Evolutionary conservation across 2,888 invertebrate species (phyloP).

Genomic region (Lasioglossum zephyrum): DNA sequence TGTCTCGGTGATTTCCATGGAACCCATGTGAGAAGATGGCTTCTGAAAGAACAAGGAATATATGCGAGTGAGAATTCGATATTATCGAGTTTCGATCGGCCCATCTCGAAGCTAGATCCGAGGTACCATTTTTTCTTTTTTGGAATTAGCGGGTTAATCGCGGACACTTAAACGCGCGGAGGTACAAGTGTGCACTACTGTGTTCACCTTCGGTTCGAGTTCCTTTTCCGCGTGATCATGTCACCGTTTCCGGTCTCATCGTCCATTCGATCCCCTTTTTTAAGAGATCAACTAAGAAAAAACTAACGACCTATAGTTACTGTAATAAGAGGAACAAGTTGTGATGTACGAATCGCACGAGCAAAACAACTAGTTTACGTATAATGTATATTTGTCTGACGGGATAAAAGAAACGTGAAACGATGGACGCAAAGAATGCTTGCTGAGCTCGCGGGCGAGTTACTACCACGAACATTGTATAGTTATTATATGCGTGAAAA

Average conservation of each 20-base stretch:
- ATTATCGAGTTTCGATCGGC: not conserved
- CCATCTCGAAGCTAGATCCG: not conserved
- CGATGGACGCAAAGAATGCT: slow-evolving; percentile 69
- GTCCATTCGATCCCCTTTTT: slow-evolving; percentile 35
- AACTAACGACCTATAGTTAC: slow-evolving; percentile 27
- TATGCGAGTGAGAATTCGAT: not conserved
- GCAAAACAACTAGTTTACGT: slow-evolving; percentile 57
- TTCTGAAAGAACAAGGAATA: not conserved
- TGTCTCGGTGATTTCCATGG: too few species aligned
- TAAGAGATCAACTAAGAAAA: slow-evolving; percentile 15
- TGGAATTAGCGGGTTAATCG: too few species aligned
- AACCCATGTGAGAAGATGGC: not conserved
- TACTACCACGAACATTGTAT: slow-evolving; percentile 77
- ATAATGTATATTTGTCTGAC: slow-evolving; percentile 74
- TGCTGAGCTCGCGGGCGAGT: slow-evolving; percentile 83
- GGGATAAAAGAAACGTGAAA: slow-evolving; percentile 40
- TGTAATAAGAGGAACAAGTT: slow-evolving; percentile 26
- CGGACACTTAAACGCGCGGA: not conserved
- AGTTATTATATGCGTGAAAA: slow-evolving; percentile 65
- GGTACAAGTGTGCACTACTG: not conserved
- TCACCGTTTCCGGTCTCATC: slow-evolving; percentile 42
- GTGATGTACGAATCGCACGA: slow-evolving; percentile 43
- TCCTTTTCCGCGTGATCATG: not conserved
- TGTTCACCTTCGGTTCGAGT: not conserved
- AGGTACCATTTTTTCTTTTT: not conserved